Evolutionary conservation across 2,888 invertebrate species (phyloP), one percentile per base, ranked within the genome.

Genomic region (Opisthograptis luteolata): DNA sequence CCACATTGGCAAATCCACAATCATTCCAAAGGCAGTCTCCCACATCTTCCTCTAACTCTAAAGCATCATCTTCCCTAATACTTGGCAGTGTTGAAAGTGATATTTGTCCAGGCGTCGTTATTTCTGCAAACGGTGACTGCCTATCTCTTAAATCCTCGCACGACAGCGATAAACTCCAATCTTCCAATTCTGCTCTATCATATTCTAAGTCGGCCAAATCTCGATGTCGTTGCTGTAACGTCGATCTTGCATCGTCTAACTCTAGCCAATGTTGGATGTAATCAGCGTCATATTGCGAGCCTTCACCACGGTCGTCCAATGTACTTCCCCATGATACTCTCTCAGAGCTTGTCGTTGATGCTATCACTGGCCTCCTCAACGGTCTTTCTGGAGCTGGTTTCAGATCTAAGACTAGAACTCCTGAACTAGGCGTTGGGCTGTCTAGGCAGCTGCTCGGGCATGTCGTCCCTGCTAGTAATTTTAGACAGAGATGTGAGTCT

Each of bases 221-320:
- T 51, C 94, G 89, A 73, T 94, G 94, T 62, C 94, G 92, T 66
- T 94, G 94, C 64, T 94, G 94, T 20, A 93, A 70, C 2, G 94
- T 93, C 45, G 94, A 93, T 68, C 94, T 88, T 1, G 94, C 94
- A 64, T 95, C 95, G 70, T 95, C 95, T 63, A 95, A 79, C 71
- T 94, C 92, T 40, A 95, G 83, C 95, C 95, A 95, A 69, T 95
- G 94, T 72, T 95, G 95, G 32, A 95, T 93, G 63, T 94, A 95
- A 70, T 95, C 95, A 1, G 93, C 92, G 66, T 95, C 95, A 86
- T 94, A 94, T 57, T 92, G 91, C 0, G 92, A 89, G 30, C 92
- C 92, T 31, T 93, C 93, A 3, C 87, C 86, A 22, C 92, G 86
- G 25, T 93, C 93, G 40, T 93, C 93, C 13, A 87, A 75, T 2